Evolutionary conservation across 1,140 invertebrate genomes (phyloP), one percentile per base, ranked within the genome.

Genomic region (Lasioglossum albipes): DNA sequence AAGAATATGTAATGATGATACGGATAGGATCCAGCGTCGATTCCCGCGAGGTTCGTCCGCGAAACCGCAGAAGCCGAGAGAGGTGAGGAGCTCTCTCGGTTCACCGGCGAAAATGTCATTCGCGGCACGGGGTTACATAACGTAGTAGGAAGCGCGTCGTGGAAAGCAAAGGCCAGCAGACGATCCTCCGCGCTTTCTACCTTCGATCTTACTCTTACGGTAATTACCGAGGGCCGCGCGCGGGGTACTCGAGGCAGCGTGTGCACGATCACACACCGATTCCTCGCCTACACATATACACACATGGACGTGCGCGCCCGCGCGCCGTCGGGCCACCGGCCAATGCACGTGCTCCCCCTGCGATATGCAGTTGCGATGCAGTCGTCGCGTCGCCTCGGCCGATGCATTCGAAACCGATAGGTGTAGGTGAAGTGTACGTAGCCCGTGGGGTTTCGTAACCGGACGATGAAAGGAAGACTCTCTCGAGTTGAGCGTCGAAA

Each of bases 161-260:
- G 89, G 91, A 92, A 93, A 92, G 89, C 91, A 92, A 91, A 93
- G 92, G 90, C 90, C 90, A 91, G 90, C 91, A 90, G 89, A 92
- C 90, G 91, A 91, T 92, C 91, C 90, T 89, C 78, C 79, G 88
- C 90, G 90, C 91, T 93, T 92, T 93, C 91, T 93, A 92, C 89
- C 89, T 91, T 90, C 90, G 90, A 91, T 91, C 90, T 89, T 90
- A 90, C 88, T 87, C 78, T 84, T 83, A 84, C 87, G 73, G 79
- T 88, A 90, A 91, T 91, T 92, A 91, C 90, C 85, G 85, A 86
- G 86, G 73, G 84, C 68, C 74, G 18, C 31, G 91, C 89, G 86
- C 85, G 87, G 87, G 73, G 84, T 59, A 65, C 20, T 16, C 57
- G 45, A 49, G 52, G 76, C 9, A 52, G 16, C 59, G 65, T 18